Conservation (phyloP, 2,888 invertebrate genomes). For the Coecobrya sp. region DNA sequence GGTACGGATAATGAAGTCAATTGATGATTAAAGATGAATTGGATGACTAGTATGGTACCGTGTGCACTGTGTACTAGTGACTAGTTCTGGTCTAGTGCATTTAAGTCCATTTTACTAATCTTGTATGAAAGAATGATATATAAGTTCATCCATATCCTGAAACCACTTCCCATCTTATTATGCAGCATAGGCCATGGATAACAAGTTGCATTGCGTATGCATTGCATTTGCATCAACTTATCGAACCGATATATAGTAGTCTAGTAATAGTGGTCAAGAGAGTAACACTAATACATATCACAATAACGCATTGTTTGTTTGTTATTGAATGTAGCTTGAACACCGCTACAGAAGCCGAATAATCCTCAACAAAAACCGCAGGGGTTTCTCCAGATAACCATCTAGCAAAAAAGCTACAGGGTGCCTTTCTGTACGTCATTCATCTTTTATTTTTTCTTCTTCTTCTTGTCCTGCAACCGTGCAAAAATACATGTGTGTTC, state of each 20-base stretch:
- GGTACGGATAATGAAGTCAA: no score
- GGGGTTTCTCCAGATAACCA: slow-evolving; percentile 78
- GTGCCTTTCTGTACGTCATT: slow-evolving; percentile 76
- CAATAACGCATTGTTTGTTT: neutral
- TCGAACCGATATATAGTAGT: neutral
- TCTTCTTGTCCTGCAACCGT: slow-evolving; percentile 26
- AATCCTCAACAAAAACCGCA: slow-evolving; percentile 57
- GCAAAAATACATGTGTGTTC: neutral
- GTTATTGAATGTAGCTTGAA: neutral
- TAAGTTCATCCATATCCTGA: no score
- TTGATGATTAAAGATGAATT: no score
- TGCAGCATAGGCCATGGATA: neutral
- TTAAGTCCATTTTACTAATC: no score
- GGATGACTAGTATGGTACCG: no score
- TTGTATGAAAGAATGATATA: no score
- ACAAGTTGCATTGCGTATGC: neutral
- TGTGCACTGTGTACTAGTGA: no score
- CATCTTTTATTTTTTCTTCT: slow-evolving; percentile 48
- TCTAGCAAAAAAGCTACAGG: slow-evolving; percentile 66
- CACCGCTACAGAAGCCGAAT: slow-evolving; percentile 52
- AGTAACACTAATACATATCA: neutral
- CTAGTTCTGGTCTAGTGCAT: no score
- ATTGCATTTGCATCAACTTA: neutral
- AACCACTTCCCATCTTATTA: neutral
- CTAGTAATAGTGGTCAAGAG: neutral